phyloP scores from a whole-genome alignment of 2,113 vertebrate species.

The Zapornia atra region DNA sequence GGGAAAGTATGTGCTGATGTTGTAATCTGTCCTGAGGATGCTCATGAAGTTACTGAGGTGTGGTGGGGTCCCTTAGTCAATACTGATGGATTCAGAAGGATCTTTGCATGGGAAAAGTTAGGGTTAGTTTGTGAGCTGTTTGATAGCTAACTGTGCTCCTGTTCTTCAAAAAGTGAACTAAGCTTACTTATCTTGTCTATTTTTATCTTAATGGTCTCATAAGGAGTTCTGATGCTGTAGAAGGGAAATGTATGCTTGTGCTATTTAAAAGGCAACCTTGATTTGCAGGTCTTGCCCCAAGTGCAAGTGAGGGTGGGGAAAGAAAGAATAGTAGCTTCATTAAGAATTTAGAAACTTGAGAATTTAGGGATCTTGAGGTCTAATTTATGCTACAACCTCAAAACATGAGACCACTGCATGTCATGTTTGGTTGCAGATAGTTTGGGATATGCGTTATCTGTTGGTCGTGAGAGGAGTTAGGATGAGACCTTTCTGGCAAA shows the following conservation, averaged over 20 bases:
- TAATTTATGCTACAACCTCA: background rate
- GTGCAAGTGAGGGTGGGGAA: background rate
- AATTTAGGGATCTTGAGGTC: background rate
- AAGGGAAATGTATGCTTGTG: background rate
- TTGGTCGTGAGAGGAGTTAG: background rate
- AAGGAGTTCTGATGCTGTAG: background rate
- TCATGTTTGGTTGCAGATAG: background rate
- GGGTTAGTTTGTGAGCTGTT: background rate
- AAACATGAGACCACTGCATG: background rate
- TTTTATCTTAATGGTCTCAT: background rate
- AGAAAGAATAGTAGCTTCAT: background rate
- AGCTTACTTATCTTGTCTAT: background rate
- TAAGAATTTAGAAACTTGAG: background rate
- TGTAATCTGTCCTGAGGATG: background rate
- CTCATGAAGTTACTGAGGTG: background rate
- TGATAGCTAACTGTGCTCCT: background rate
- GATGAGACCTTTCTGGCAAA: background rate
- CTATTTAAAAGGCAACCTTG: background rate
- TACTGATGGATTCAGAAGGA: background rate
- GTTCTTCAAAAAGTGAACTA: background rate
- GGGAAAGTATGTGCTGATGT: background rate
- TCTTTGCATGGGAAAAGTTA: background rate
- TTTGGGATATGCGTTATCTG: background rate
- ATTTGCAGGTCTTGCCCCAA: background rate
- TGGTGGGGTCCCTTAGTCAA: background rate